Conservation (phyloP, 2,113 vertebrate genomes). For the Tyrannus savana region DNA sequence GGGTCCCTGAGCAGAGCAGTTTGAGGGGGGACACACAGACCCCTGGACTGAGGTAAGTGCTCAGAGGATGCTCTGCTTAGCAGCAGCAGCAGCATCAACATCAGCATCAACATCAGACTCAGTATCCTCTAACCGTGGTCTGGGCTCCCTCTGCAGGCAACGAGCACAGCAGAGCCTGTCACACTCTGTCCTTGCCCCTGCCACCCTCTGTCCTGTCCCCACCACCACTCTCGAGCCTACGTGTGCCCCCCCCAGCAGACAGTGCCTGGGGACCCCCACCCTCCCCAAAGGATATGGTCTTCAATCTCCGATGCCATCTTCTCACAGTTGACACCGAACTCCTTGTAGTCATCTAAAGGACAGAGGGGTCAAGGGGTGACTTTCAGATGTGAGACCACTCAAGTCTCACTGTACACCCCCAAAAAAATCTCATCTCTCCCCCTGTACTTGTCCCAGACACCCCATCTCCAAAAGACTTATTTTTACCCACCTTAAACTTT, state of each 20-base stretch:
- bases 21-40: neutral
- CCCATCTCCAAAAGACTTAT: neutral
- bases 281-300: constrained; percentile 89
- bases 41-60: accelerated
- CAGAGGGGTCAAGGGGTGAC: neutral
- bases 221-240: neutral
- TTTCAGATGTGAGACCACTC: neutral
- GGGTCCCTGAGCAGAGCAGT: neutral
- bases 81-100: too few relatives aligned
- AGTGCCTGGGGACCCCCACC: neutral
- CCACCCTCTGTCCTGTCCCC: neutral
- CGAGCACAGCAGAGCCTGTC: neutral
- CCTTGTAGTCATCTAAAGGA: constrained; percentile 86
- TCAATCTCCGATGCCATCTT: constrained; percentile 94
- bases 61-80: neutral
- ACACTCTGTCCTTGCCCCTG: neutral
- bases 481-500: neutral
- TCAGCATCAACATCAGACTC: neutral
- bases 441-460: neutral
- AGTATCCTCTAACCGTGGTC: neutral
- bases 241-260: accelerated
- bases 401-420: neutral
- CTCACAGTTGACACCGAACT: constrained; percentile 89
- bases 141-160: constrained; percentile 62
- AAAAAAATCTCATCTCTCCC: neutral